Evolutionary conservation across 2,113 vertebrate species (phyloP).

Genomic region (Silurus meridionalis): DNA sequence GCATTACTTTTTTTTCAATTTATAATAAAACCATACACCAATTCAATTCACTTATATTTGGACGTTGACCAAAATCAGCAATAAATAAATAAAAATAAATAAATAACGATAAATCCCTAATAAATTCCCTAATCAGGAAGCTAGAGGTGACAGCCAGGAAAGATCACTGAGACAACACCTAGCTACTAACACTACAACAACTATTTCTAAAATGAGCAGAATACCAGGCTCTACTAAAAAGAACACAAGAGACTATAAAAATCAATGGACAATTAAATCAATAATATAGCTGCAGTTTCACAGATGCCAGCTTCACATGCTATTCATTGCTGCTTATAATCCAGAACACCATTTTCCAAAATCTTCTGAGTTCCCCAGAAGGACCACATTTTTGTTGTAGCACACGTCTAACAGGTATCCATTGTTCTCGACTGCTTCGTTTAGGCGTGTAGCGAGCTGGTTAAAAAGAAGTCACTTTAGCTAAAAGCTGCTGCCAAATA

Average conservation of each 20-base stretch:
- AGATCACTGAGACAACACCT: neutral
- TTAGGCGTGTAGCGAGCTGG: neutral
- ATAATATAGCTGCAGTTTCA: neutral
- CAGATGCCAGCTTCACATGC: neutral
- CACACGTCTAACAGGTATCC: conserved; percentile 1
- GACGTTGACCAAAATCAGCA: neutral
- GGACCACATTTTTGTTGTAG: conserved; percentile 10
- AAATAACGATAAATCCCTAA: too few species aligned
- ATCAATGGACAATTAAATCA: neutral
- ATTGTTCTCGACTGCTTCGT: neutral
- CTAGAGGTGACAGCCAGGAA: neutral
- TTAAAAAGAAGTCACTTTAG: neutral
- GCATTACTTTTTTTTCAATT: neutral
- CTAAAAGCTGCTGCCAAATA: neutral
- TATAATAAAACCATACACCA: neutral
- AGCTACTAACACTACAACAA: neutral
- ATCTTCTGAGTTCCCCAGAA: conserved; percentile 8
- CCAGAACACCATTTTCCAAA: neutral
- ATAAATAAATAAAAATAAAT: too few species aligned
- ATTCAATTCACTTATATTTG: neutral
- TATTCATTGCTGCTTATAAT: neutral
- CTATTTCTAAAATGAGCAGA: neutral
- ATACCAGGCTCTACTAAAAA: neutral
- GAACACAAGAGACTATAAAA: neutral
- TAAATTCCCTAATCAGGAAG: neutral